Evolutionary conservation across 2,797 vertebrate species (phyloP).

Genomic region (Lepilemur septentrionalis): DNA sequence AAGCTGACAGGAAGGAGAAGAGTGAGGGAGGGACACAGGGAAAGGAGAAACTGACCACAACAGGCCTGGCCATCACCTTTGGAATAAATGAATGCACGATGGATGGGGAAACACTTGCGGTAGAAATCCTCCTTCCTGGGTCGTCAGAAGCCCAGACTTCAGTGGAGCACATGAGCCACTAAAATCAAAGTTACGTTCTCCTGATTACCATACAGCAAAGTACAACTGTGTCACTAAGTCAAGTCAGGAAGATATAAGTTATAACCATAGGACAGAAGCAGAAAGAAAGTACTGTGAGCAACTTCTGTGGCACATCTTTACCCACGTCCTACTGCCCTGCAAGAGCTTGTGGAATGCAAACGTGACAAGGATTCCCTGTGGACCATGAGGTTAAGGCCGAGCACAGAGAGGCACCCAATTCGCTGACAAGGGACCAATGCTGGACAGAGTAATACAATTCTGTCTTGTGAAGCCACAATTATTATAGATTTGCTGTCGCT

Average conservation of each 20-base stretch:
- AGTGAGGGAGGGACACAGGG: accelerated
- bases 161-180: accelerated
- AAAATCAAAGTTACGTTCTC: accelerated
- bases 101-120: accelerated
- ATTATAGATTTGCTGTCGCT: background rate
- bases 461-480: accelerated
- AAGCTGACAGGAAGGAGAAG: background rate
- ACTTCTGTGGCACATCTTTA: background rate
- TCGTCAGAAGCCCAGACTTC: background rate
- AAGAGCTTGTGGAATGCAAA: background rate
- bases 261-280: accelerated
- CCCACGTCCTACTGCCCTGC: accelerated
- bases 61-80: accelerated
- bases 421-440: background rate
- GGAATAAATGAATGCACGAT: accelerated
- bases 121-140: background rate
- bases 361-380: background rate
- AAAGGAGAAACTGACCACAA: background rate
- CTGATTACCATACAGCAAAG: background rate
- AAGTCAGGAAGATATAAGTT: background rate
- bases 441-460: background rate
- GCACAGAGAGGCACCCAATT: background rate
- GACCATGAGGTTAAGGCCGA: background rate
- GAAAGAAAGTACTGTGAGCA: accelerated
- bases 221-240: background rate